These are phyloP conservation scores for Xanthia togata DNA, from an alignment of 2,888 invertebrate species.

Conservation along the genomic window DNA sequence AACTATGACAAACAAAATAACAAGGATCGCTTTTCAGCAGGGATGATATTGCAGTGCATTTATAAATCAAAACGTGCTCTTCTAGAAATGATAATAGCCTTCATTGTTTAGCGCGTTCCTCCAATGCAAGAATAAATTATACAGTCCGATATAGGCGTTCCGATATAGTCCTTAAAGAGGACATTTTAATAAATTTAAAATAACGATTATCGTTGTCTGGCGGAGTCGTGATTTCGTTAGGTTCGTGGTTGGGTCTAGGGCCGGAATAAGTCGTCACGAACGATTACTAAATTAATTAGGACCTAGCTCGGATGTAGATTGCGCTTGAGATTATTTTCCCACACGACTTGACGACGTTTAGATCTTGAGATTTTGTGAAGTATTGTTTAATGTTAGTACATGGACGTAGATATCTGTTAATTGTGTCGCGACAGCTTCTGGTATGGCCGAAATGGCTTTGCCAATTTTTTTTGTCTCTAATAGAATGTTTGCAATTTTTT, in stretches of 20 bases:
- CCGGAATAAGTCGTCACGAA: slow-evolving; percentile 90
- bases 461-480: neutral
- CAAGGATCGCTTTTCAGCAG: slow-evolving; percentile 39
- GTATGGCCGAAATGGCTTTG: slow-evolving; percentile 16
- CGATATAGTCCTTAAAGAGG: slow-evolving; percentile 90
- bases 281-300: slow-evolving; percentile 91
- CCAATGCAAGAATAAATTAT: slow-evolving; percentile 88
- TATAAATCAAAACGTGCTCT: slow-evolving; percentile 79
- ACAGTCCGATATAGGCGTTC: slow-evolving; percentile 88
- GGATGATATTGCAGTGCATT: slow-evolving; percentile 65
- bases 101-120: slow-evolving; percentile 85
- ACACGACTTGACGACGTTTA: slow-evolving; percentile 86
- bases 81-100: slow-evolving; percentile 84
- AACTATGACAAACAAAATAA: slow-evolving; percentile 34
- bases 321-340: slow-evolving; percentile 89
- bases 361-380: slow-evolving; percentile 84
- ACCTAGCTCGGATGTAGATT: slow-evolving; percentile 89
- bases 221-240: slow-evolving; percentile 90
- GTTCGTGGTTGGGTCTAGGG: slow-evolving; percentile 87
- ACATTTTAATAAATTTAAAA: slow-evolving; percentile 91
- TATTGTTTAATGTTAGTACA: slow-evolving; percentile 79
- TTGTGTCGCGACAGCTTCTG: slow-evolving; percentile 55
- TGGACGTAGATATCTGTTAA: slow-evolving; percentile 59
- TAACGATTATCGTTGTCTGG: slow-evolving; percentile 90
- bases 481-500: slow-evolving; percentile 12